These are phyloP conservation scores for Oostethus manadensis DNA, from an alignment of 2,113 vertebrate genomes.

Conservation along the genomic window DNA sequence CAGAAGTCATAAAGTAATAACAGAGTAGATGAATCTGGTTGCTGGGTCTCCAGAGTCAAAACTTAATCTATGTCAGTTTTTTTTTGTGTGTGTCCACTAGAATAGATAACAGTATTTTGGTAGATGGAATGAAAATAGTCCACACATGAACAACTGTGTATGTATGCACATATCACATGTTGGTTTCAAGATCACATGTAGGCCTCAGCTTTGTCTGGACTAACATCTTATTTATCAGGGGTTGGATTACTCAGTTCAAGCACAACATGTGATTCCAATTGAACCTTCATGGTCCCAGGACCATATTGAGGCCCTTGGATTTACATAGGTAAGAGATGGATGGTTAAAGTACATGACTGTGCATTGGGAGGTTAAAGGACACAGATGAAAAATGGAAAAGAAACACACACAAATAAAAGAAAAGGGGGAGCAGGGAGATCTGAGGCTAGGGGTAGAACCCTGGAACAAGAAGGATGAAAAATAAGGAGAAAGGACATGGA, in stretches of 20 bases:
- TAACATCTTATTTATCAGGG: slow-evolving; percentile 67
- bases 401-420: slow-evolving; percentile 17
- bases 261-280: slow-evolving; percentile 73
- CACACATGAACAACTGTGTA: slow-evolving; percentile 18
- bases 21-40: slow-evolving; percentile 36
- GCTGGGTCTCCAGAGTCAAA: slow-evolving; percentile 1
- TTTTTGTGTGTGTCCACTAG: neutral
- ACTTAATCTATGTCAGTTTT: slow-evolving; percentile 21
- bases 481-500: slow-evolving; percentile 24
- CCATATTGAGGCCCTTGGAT: slow-evolving; percentile 63
- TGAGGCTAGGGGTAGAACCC: slow-evolving; percentile 11
- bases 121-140: slow-evolving; percentile 5
- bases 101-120: slow-evolving; percentile 6
- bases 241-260: slow-evolving; percentile 48
- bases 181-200: neutral
- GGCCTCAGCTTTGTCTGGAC: slow-evolving; percentile 4
- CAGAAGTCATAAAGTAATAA: slow-evolving; percentile 39
- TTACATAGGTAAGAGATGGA: slow-evolving; percentile 61
- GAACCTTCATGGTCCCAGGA: slow-evolving; percentile 58
- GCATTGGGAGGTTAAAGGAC: slow-evolving; percentile 44
- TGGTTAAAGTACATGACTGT: slow-evolving; percentile 69
- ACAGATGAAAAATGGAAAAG: slow-evolving; percentile 16
- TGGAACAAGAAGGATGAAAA: slow-evolving; percentile 28
- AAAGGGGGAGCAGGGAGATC: slow-evolving; percentile 6
- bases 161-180: slow-evolving; percentile 1